A percentile compares a stretch with the other conserved stretches of the same genome.
Conservation (phyloP, 2,888 invertebrate genomes). For the Congeria kusceri region DNA sequence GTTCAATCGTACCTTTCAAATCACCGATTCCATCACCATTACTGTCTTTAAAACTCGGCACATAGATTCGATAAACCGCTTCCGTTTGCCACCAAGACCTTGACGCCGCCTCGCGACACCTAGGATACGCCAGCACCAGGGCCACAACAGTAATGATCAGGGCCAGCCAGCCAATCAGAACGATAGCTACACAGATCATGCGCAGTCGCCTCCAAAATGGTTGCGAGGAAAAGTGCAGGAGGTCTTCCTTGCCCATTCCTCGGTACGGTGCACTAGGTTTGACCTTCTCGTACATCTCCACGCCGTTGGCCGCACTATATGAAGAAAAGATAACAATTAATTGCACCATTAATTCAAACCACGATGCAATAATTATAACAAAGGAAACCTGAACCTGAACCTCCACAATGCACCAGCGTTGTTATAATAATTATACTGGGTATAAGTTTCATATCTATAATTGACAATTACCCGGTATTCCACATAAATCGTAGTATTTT, state of each 20-base stretch:
- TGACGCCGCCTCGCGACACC: slow-evolving; percentile 66
- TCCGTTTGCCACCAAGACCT: slow-evolving; percentile 82
- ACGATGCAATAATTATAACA: too few relatives aligned
- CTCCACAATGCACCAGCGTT: too few relatives aligned
- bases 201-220: slow-evolving; percentile 82
- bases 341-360: too few relatives aligned
- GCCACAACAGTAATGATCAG: slow-evolving; percentile 82
- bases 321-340: too few relatives aligned
- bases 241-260: slow-evolving; percentile 84
- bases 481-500: too few relatives aligned
- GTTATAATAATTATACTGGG: too few relatives aligned
- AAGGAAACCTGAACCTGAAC: too few relatives aligned
- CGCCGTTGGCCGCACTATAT: too few relatives aligned
- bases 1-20: slow-evolving; percentile 74
- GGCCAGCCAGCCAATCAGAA: slow-evolving; percentile 80
- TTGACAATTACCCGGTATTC: too few relatives aligned
- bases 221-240: slow-evolving; percentile 78
- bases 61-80: slow-evolving; percentile 79
- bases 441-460: too few relatives aligned
- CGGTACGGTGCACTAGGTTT: slow-evolving; percentile 62
- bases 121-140: slow-evolving; percentile 80
- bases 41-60: slow-evolving; percentile 82
- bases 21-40: slow-evolving; percentile 83
- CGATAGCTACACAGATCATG: slow-evolving; percentile 74
- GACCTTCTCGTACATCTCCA: too few relatives aligned